Evolutionary conservation across 2,113 vertebrate species (phyloP).

Genomic region (Macrotis lagotis): DNA sequence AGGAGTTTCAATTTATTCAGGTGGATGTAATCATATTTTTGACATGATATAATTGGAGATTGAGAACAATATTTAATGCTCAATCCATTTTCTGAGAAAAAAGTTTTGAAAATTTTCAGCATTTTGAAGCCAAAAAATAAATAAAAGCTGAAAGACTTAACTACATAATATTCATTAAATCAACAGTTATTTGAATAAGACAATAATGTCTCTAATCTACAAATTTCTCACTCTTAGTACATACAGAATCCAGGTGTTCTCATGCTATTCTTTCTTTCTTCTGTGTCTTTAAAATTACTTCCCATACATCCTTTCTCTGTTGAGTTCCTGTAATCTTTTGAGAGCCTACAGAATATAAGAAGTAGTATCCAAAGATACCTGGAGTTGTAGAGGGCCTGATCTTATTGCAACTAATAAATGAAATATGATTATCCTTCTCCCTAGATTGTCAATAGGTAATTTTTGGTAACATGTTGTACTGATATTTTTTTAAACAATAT

Average conservation of each 20-base stretch:
- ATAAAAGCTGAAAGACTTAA: neutral
- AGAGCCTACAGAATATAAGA: neutral
- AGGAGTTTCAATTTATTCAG: neutral
- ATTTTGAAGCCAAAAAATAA: neutral
- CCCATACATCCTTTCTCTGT: neutral
- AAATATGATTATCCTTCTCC: neutral
- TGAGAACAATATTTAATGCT: neutral
- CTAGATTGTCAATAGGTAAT: neutral
- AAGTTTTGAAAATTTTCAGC: neutral
- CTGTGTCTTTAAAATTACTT: neutral
- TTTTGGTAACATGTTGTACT: neutral
- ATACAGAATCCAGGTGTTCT: neutral
- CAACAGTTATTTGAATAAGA: too few relatives aligned
- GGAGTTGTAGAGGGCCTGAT: accelerated
- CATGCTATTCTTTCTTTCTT: neutral
- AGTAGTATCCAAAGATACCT: neutral
- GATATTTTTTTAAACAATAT: neutral
- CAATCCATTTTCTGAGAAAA: neutral
- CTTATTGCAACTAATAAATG: too few relatives aligned
- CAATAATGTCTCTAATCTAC: accelerated
- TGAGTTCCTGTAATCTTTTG: neutral
- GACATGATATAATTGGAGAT: neutral
- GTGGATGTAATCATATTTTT: neutral
- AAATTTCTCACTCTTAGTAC: neutral
- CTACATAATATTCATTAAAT: neutral